Conservation (phyloP, 2,797 vertebrate species). For the Oreochromis grahami region DNA sequence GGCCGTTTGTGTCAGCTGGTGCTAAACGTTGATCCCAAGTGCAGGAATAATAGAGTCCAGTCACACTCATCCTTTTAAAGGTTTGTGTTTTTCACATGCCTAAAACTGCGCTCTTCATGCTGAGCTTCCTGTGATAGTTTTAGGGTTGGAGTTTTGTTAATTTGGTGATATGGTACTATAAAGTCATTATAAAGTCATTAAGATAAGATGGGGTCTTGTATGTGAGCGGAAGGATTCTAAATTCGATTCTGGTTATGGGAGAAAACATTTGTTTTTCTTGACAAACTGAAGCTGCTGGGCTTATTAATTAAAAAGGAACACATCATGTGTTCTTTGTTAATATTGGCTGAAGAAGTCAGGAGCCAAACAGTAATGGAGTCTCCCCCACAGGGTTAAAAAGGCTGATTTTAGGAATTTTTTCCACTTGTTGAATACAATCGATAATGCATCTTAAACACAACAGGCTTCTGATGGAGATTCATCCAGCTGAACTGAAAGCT, state of each 20-base stretch:
- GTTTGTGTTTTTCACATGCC: neutral
- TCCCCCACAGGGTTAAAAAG: neutral
- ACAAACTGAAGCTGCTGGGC: neutral
- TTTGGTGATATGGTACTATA: neutral
- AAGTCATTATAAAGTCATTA: neutral
- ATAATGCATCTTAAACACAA: neutral
- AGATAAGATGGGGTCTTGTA: neutral
- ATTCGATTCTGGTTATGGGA: neutral
- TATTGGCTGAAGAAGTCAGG: neutral
- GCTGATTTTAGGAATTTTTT: neutral
- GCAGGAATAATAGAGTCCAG: neutral
- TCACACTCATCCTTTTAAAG: neutral
- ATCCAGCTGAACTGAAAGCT: neutral
- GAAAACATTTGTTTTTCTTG: neutral
- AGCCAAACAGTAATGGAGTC: neutral
- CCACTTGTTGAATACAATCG: neutral
- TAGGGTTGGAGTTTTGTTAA: neutral
- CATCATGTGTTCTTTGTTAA: neutral
- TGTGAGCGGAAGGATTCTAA: neutral
- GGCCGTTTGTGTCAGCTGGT: fast-evolving
- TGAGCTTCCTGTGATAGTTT: neutral
- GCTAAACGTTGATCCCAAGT: neutral
- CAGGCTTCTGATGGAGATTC: neutral
- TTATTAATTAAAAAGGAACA: neutral
- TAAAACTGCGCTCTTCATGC: neutral